A percentile compares a stretch with the other conserved stretches of the same genome.
These are phyloP conservation scores for Hesperophylax magnus DNA, from an alignment of 1,140 invertebrate genomes.

Conservation along the genomic window DNA sequence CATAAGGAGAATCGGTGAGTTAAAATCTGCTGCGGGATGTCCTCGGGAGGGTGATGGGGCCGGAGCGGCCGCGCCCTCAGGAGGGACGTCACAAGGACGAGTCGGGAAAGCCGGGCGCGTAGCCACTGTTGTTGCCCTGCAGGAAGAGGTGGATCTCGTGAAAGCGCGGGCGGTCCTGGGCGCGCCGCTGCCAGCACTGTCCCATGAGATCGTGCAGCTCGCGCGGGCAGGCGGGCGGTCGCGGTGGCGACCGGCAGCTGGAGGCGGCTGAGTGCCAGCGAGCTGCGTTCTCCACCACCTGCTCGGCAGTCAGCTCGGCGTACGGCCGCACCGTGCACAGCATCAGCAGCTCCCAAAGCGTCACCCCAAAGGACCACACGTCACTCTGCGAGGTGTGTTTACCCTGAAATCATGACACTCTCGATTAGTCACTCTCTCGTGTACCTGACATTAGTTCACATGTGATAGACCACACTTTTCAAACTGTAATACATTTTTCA, in stretches of 20 bases:
- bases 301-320: conserved; percentile 81
- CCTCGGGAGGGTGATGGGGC: neutral
- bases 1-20: neutral
- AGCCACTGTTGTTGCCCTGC: conserved; percentile 91
- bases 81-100: conserved; percentile 37
- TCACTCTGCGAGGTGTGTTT: conserved; percentile 81
- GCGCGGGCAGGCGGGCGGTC: conserved; percentile 88
- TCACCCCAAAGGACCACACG: conserved; percentile 86
- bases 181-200: conserved; percentile 93
- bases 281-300: conserved; percentile 82
- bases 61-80: conserved; percentile 3
- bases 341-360: conserved; percentile 85
- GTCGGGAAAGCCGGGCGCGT: conserved; percentile 68
- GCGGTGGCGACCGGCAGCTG: conserved; percentile 68
- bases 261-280: conserved; percentile 71
- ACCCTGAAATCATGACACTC: conserved; percentile 68
- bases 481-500: too few relatives aligned
- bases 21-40: neutral
- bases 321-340: conserved; percentile 81
- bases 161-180: conserved; percentile 88
- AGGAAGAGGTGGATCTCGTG: conserved; percentile 92
- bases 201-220: conserved; percentile 95
- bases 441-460: too few relatives aligned
- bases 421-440: too few relatives aligned
- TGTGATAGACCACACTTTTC: too few relatives aligned